Conservation (phyloP, 2,888 invertebrate species). For the Caenorhabditis zanzibari region DNA sequence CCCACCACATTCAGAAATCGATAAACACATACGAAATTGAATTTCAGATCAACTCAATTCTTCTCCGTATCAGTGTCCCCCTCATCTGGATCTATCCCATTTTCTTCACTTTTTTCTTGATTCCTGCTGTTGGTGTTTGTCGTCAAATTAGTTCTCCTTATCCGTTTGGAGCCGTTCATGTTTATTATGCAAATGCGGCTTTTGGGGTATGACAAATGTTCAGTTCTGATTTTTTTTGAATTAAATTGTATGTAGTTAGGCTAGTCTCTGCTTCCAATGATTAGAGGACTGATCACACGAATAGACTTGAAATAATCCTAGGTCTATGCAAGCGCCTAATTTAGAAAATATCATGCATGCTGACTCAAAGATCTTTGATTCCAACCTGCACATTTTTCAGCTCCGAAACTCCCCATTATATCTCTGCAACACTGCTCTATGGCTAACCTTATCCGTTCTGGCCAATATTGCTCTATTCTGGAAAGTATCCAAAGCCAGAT, state of each 20-base stretch:
- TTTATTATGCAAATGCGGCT: slow-evolving; percentile 46
- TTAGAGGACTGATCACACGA: too few species aligned
- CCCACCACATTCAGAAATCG: too few species aligned
- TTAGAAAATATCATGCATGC: not conserved
- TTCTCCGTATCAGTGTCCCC: slow-evolving; percentile 20
- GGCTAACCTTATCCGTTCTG: slow-evolving; percentile 26
- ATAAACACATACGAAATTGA: too few species aligned
- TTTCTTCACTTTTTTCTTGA: slow-evolving; percentile 49
- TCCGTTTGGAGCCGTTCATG: slow-evolving; percentile 37
- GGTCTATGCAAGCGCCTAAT: not conserved
- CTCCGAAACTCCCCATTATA: slow-evolving; percentile 51
- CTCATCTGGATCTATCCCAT: slow-evolving; percentile 42
- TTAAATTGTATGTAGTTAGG: too few species aligned
- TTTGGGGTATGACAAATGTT: slow-evolving; percentile 49
- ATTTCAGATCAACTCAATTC: slow-evolving; percentile 32
- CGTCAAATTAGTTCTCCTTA: slow-evolving; percentile 37
- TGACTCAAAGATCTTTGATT: too few species aligned
- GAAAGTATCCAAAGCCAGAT: slow-evolving; percentile 29
- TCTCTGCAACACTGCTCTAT: slow-evolving; percentile 37
- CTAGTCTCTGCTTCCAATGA: too few species aligned
- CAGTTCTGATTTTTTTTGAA: too few species aligned
- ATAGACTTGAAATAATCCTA: too few species aligned
- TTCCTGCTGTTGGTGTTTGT: slow-evolving; percentile 49
- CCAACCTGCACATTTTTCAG: slow-evolving; percentile 3
- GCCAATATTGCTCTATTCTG: slow-evolving; percentile 38